phyloP scores from a whole-genome alignment of 2,113 vertebrate species.

The Abramis brama region DNA sequence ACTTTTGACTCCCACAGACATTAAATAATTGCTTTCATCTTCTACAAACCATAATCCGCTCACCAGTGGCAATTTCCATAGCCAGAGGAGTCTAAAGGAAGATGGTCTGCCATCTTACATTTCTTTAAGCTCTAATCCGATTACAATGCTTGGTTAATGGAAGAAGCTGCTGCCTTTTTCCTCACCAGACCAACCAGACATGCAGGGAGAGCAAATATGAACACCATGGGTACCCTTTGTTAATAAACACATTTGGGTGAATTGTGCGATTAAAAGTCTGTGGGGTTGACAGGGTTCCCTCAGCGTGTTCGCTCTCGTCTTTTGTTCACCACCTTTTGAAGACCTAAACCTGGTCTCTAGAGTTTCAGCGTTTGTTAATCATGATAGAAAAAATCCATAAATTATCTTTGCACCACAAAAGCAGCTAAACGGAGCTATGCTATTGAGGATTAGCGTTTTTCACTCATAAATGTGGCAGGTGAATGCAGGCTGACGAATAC shows the following conservation, averaged over 20 bases:
- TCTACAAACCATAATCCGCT: constrained; percentile 61
- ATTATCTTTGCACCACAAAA: constrained; percentile 37
- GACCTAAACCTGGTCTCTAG: constrained; percentile 40
- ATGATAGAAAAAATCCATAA: constrained; percentile 51
- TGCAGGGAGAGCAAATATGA: constrained; percentile 53
- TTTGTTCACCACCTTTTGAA: constrained; percentile 55
- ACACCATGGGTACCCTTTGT: constrained; percentile 55
- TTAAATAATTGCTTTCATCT: constrained; percentile 66
- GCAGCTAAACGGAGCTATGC: constrained; percentile 39
- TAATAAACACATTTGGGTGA: constrained; percentile 61
- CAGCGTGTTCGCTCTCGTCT: constrained; percentile 2
- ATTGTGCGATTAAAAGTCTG: constrained; percentile 32
- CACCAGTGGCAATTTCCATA: constrained; percentile 62
- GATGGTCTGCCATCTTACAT: constrained; percentile 56
- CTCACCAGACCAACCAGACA: constrained; percentile 47
- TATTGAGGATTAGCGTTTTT: constrained; percentile 52
- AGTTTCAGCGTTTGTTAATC: constrained; percentile 39
- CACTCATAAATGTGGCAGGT: neutral
- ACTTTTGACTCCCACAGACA: constrained; percentile 52
- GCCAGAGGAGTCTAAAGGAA: constrained; percentile 54
- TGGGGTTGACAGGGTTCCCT: constrained; percentile 32
- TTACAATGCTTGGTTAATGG: constrained; percentile 60
- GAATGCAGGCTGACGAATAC: constrained; percentile 27
- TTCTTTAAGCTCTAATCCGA: constrained; percentile 63
- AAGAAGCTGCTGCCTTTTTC: constrained; percentile 57